A percentile compares a stretch with the other conserved stretches of the same genome.
Conservation (phyloP, 2,113 vertebrate genomes). For the Trematocara unimaculatum region DNA sequence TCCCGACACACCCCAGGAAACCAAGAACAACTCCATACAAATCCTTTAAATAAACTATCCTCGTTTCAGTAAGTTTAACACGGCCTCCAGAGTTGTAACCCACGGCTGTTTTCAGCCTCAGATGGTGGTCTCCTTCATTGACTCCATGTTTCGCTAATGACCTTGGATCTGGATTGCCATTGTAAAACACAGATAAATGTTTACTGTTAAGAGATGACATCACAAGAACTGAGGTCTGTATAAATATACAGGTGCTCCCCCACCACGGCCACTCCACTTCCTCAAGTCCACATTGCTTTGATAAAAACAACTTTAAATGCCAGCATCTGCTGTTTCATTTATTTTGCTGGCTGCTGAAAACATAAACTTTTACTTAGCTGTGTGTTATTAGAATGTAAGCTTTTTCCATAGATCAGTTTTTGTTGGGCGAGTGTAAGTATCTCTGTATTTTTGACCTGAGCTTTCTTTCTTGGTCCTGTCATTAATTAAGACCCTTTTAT, state of each 20-base stretch:
- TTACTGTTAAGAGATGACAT: conserved; percentile 67
- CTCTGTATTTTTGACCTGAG: background rate
- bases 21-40: conserved; percentile 2
- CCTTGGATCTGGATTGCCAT: conserved; percentile 20
- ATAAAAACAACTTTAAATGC: conserved; percentile 39
- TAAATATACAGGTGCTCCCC: conserved; percentile 59
- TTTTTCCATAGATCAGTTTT: conserved; percentile 15
- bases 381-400: conserved; percentile 60
- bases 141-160: conserved; percentile 30
- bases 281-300: conserved; percentile 31
- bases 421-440: background rate
- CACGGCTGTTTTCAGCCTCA: background rate
- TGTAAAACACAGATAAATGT: conserved; percentile 54
- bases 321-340: conserved; percentile 54
- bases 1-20: background rate
- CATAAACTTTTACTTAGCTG: conserved; percentile 70
- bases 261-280: conserved; percentile 17
- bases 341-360: conserved; percentile 66
- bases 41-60: conserved; percentile 4
- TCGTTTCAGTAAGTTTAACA: background rate
- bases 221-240: conserved; percentile 55
- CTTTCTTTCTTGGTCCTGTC: conserved; percentile 16
- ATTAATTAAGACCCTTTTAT: background rate
- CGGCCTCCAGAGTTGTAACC: background rate
- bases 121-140: conserved; percentile 37